These are phyloP conservation scores for Phataginus tricuspis DNA, from an alignment of 2,797 vertebrate species.

Conservation along the genomic window DNA sequence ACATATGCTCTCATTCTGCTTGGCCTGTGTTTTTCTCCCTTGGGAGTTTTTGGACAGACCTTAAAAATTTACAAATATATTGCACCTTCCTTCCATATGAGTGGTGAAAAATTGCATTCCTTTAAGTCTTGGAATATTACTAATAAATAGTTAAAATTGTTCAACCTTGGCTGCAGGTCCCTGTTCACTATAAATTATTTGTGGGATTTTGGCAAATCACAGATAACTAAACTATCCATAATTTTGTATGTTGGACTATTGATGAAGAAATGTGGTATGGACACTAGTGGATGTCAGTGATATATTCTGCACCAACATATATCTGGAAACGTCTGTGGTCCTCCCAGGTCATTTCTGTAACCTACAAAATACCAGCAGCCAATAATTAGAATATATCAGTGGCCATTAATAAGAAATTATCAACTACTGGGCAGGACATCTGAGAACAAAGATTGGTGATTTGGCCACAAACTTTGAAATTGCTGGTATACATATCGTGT, in stretches of 20 bases:
- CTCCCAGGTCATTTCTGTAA: not conserved
- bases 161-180: not conserved
- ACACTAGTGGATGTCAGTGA: not conserved
- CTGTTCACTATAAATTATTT: not conserved
- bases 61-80: not conserved
- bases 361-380: not conserved
- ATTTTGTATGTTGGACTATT: not conserved
- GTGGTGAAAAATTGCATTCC: not conserved
- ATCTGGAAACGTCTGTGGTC: not conserved
- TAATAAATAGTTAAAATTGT: constrained; percentile 9
- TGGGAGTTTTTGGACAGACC: not conserved
- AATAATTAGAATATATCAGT: not conserved
- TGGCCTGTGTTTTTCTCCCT: not conserved
- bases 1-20: not conserved
- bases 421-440: not conserved
- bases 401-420: not conserved
- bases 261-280: not conserved
- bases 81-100: not conserved
- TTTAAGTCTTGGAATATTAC: not conserved
- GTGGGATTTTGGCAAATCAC: not conserved
- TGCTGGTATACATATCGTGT: not conserved
- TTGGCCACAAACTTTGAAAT: not conserved
- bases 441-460: not conserved
- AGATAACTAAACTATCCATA: not conserved
- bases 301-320: not conserved